A percentile compares a stretch with the other conserved stretches of the same genome.
Evolutionary conservation across 2,113 vertebrate species (phyloP).

Genomic region (Apteryx mantelli): DNA sequence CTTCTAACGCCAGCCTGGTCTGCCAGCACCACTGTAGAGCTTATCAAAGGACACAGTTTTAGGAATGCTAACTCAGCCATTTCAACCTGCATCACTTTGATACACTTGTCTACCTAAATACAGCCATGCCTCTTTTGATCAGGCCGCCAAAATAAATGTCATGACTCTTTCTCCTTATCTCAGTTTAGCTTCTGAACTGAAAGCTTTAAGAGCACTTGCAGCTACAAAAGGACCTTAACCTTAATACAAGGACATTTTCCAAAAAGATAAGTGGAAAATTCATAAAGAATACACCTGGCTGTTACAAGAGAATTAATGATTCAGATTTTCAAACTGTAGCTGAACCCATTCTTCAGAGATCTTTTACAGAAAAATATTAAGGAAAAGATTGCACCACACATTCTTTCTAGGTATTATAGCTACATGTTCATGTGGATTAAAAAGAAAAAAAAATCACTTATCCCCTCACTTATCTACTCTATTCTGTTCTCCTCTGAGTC

Average conservation of each 20-base stretch:
- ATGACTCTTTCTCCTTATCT: neutral
- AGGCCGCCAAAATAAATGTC: conserved; percentile 26
- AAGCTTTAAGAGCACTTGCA: conserved; percentile 37
- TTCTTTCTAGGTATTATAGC: neutral
- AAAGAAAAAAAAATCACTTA: neutral
- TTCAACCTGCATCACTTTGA: conserved; percentile 33
- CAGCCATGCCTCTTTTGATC: neutral
- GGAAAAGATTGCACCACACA: neutral
- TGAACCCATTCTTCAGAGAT: neutral
- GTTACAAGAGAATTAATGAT: neutral
- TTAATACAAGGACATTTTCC: neutral
- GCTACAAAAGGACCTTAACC: conserved; percentile 21
- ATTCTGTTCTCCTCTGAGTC: neutral
- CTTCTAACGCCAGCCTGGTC: neutral
- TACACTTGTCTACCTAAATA: conserved; percentile 30
- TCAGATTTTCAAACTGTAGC: neutral
- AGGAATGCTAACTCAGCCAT: conserved; percentile 26
- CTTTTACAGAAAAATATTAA: neutral
- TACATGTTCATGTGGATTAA: fast-evolving
- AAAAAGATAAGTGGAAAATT: neutral
- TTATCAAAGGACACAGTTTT: neutral
- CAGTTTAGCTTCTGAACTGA: conserved; percentile 35
- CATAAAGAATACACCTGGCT: neutral
- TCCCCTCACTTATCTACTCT: neutral
- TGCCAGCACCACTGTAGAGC: neutral